Evolutionary conservation across 2,797 vertebrate genomes (phyloP).

Genomic region (Cephalopachus bancanus): DNA sequence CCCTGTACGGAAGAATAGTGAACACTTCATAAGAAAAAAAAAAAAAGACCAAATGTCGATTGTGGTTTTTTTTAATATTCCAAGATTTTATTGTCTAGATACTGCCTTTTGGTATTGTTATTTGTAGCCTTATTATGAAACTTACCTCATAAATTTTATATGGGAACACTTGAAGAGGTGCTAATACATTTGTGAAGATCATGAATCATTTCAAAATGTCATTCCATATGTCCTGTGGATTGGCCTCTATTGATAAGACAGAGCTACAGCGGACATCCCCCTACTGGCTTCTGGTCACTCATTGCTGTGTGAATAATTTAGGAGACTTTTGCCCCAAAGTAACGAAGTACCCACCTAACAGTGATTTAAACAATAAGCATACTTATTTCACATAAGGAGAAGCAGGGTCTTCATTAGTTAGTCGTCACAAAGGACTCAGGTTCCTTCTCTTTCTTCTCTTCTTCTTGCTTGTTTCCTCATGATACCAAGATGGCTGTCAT

Average conservation of each 20-base stretch:
- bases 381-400: not conserved
- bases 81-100: slow-evolving; percentile 63
- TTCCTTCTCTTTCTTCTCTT: not conserved
- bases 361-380: not conserved
- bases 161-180: not conserved
- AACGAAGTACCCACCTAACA: not conserved
- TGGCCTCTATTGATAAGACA: not conserved
- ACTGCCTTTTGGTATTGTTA: not conserved
- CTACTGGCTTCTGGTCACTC: not conserved
- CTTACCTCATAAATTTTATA: not conserved
- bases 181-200: not conserved
- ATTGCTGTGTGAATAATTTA: not conserved
- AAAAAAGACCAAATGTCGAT: slow-evolving; percentile 88
- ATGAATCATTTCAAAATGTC: slow-evolving; percentile 12
- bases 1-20: slow-evolving; percentile 72
- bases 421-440: not conserved
- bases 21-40: slow-evolving; percentile 90
- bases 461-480: not conserved
- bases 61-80: slow-evolving; percentile 83
- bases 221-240: not conserved
- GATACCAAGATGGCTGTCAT: not conserved
- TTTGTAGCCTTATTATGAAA: slow-evolving; percentile 35
- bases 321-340: slow-evolving; percentile 10
- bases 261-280: not conserved
- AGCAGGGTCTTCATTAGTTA: not conserved